Evolutionary conservation across 2,888 invertebrate species (phyloP), one percentile per base, ranked within the genome.

Genomic region (Oligia fasciuncula): DNA sequence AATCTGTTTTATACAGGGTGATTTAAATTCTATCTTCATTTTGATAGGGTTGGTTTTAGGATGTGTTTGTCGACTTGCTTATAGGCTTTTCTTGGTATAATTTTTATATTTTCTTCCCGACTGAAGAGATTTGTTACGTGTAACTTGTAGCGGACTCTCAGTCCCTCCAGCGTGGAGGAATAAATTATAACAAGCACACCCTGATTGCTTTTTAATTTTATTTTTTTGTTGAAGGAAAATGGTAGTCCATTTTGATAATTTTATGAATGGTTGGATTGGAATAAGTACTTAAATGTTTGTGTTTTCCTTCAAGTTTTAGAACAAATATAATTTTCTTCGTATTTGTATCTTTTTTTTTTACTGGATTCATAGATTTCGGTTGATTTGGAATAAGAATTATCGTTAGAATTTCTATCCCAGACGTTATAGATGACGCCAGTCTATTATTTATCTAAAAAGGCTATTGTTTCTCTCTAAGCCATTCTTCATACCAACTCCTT

Each of bases 91-190:
- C 90, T 90, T 79, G 76, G 77, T 67, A 67, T 87, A 78, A 88
- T 93, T 96, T 96, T 96, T 96, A 95, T 94, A 93, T 93, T 94
- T 96, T 95, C 95, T 94, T 94, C 92, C 91, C 88, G 89, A 90
- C 92, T 89, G 92, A 68, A 87, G 88, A 94, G 95, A 95, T 95
- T 96, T 95, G 95, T 94, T 93, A 87, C 88, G 88, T 91, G 90
- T 89, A 94, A 94, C 93, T 91, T 90, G 89, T 92, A 94, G 91
- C 92, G 93, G 93, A 93, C 93, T 90, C 90, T 90, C 89, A 88
- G 90, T 85, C 88, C 88, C 89, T 88, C 81, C 81, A 77, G 70
- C 70, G 71, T 62, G 80, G 82, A 85, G 89, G 87, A 89, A 91
- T 92, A 91, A 91, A 90, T 92, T 91, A 92, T 90, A 87, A 84